These are phyloP conservation scores for Notamacropus eugenii DNA, from an alignment of 2,797 vertebrate genomes.

Conservation along the genomic window DNA sequence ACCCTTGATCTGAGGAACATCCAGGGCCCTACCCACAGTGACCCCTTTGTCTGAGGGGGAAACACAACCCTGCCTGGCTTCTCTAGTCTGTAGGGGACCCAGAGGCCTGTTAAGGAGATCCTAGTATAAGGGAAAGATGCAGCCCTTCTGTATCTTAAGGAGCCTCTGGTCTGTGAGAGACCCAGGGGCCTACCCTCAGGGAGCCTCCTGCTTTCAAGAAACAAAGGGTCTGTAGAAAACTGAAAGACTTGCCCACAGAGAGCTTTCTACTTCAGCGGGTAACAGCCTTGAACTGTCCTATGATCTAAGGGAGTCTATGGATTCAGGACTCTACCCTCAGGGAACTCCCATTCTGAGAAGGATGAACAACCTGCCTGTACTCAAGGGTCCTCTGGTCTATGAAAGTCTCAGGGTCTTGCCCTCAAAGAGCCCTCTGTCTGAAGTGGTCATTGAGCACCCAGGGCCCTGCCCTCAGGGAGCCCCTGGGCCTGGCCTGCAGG, in stretches of 20 bases:
- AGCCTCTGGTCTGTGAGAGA: not conserved
- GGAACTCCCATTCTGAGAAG: not conserved
- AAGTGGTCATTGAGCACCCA: not conserved
- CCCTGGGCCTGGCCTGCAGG: not conserved
- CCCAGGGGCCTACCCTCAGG: no score
- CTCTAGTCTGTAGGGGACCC: not conserved
- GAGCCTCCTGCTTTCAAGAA: not conserved
- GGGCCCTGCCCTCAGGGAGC: not conserved
- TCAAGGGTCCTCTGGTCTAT: not conserved
- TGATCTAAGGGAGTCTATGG: not conserved
- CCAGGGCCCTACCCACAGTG: not conserved
- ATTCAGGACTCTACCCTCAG: not conserved
- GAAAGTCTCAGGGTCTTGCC: not conserved
- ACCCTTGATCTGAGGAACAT: not conserved
- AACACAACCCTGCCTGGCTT: not conserved
- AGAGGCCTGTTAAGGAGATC: not conserved
- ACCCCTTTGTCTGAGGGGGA: not conserved
- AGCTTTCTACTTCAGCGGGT: not conserved
- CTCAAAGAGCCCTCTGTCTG: not conserved
- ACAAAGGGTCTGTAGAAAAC: not conserved
- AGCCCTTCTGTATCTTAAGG: not conserved
- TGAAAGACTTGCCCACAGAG: not conserved
- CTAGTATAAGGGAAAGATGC: not conserved
- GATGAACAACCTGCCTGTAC: not conserved
- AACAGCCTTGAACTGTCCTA: not conserved